These are phyloP conservation scores for Tragelaphus imberbis DNA, from an alignment of 2,113 vertebrate genomes.

Conservation along the genomic window DNA sequence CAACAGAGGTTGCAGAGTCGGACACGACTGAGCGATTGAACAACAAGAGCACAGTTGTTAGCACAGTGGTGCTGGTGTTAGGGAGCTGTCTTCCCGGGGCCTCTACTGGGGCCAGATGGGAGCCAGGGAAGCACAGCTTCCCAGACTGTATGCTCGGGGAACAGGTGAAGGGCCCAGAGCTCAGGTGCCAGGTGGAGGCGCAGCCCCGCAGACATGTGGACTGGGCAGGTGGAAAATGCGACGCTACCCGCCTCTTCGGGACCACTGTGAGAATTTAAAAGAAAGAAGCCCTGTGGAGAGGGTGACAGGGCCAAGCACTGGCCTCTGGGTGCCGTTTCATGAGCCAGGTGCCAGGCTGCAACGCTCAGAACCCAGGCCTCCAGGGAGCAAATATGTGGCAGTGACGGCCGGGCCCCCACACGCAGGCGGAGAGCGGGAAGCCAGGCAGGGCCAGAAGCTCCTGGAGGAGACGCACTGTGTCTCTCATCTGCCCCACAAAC, in stretches of 20 bases:
- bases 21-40: not conserved
- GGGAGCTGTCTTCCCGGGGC: not conserved
- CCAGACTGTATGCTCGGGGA: not conserved
- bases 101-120: not conserved
- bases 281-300: not conserved
- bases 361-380: not conserved
- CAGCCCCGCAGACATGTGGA: not conserved
- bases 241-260: fast-evolving
- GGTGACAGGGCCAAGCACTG: not conserved
- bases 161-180: not conserved
- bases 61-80: not conserved
- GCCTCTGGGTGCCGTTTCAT: not conserved
- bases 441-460: not conserved
- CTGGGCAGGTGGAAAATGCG: not conserved
- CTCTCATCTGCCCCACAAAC: not conserved
- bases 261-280: not conserved
- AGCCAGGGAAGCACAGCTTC: not conserved
- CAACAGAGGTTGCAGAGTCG: not conserved
- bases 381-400: not conserved
- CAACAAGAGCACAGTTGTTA: not conserved
- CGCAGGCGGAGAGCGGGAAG: fast-evolving
- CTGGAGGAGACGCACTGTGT: not conserved
- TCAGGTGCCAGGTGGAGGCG: no score
- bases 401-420: fast-evolving
- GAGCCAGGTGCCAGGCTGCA: not conserved